Evolutionary conservation across 2,113 vertebrate species (phyloP).

Genomic region (Spermophilus dauricus): DNA sequence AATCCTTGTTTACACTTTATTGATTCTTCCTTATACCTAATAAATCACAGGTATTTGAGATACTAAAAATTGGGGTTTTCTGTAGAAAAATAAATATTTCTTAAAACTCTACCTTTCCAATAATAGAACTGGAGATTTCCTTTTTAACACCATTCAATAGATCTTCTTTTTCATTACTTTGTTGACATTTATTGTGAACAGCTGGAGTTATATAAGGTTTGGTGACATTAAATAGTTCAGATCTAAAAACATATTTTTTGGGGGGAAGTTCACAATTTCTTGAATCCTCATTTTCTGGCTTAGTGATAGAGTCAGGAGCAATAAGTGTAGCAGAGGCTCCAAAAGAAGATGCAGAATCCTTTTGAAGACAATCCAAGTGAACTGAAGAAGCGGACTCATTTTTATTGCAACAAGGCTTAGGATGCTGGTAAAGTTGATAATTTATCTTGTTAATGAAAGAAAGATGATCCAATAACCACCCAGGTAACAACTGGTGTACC

Average conservation of each 20-base stretch:
- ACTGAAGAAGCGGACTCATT: constrained; percentile 35
- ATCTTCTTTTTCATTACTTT: constrained; percentile 39
- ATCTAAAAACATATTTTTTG: constrained; percentile 81
- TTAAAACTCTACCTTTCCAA: constrained; percentile 86
- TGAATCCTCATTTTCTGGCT: neutral
- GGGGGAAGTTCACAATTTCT: constrained; percentile 10
- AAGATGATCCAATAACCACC: constrained; percentile 93
- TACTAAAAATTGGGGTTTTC: neutral
- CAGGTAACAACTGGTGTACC: constrained; percentile 79
- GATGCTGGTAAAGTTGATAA: constrained; percentile 80
- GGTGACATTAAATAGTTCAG: constrained; percentile 86
- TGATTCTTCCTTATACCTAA: constrained; percentile 34
- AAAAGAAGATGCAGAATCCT: neutral
- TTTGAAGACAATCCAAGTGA: neutral
- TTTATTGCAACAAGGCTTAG: neutral
- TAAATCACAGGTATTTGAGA: constrained; percentile 32
- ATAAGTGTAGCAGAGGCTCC: neutral
- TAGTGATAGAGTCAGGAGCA: neutral
- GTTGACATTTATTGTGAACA: constrained; percentile 61
- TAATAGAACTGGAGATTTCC: constrained; percentile 21
- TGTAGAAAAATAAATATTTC: neutral
- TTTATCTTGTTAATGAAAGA: constrained; percentile 89
- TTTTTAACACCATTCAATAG: neutral
- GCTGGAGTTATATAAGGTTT: constrained; percentile 84
- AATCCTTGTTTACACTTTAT: neutral